Evolutionary conservation across 1,140 invertebrate species (phyloP), one percentile per base, ranked within the genome.

Genomic region (Gonatopus flavifemur): DNA sequence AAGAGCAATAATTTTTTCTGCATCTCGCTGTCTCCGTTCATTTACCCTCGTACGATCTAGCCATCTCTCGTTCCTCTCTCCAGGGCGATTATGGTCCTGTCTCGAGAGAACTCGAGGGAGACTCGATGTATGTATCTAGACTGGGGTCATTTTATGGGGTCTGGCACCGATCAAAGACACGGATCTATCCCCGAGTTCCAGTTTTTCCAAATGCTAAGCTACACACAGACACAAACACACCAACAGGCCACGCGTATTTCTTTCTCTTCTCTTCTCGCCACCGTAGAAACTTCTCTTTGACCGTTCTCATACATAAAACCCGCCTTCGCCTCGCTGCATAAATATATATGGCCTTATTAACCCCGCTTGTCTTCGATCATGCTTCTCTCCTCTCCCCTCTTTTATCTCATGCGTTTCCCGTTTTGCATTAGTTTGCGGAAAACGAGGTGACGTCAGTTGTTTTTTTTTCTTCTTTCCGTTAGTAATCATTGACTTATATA

Each of bases 91-190:
- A n/a, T n/a, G n/a, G n/a, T n/a, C n/a, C n/a, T n/a, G 40, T 39
- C 46, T 45, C 24, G 33, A 41, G 59, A n/a, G n/a, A n/a, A n/a
- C n/a, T n/a, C n/a, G 49, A 48, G 48, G 40, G 48, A 47, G 45
- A 59, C 52, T 64, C 56, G 57, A 62, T n/a, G n/a, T n/a, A n/a
- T n/a, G n/a, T n/a, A n/a, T 57, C 64, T 59, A 43, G 35, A 54
- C 59, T 67, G 59, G 74, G 73, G 73, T 74, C 67, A 75, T 63
- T 77, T 77, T 74, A 77, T 74, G 70, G 67, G 68, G 62, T 74
- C 72, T 72, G 67, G 60, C 72, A 67, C 58, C 58, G 60, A 69
- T 66, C 58, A 60, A 49, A 59, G 50, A 48, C 64, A 65, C 64
- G 60, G 63, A 68, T 70, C 61, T 57, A 70, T 64, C 64, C 59